Evolutionary conservation across 2,888 invertebrate species (phyloP).

Genomic region (Dryocosmus kuriphilus): DNA sequence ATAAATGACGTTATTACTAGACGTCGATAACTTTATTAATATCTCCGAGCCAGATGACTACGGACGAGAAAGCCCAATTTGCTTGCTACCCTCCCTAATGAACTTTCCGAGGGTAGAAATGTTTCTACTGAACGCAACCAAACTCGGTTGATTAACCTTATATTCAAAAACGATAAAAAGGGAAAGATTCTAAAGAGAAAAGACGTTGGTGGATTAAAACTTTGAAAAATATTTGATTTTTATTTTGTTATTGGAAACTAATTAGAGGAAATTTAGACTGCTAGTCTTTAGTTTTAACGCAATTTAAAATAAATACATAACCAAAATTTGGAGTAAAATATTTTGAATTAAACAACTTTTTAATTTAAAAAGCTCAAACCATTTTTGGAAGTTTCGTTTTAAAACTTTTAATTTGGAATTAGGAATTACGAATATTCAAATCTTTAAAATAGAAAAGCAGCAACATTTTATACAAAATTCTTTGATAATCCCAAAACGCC

Average conservation of each 20-base stretch:
- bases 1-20: slow-evolving; percentile 50
- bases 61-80: slow-evolving; percentile 34
- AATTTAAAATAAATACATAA: too few relatives aligned
- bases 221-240: background rate
- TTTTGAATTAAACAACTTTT: too few relatives aligned
- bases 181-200: background rate
- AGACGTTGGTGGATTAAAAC: background rate
- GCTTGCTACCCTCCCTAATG: slow-evolving; percentile 27
- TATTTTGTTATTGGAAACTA: background rate
- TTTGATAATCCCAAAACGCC: too few relatives aligned
- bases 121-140: slow-evolving; percentile 25
- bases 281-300: too few relatives aligned
- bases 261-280: background rate
- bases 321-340: too few relatives aligned
- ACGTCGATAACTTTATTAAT: slow-evolving; percentile 55
- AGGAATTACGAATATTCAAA: too few relatives aligned
- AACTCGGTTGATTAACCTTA: slow-evolving; percentile 17
- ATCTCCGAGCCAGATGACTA: slow-evolving; percentile 42
- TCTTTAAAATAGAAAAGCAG: too few relatives aligned
- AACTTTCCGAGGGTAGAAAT: slow-evolving; percentile 34
- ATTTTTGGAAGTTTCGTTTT: too few relatives aligned
- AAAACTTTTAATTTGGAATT: too few relatives aligned
- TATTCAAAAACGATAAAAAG: background rate
- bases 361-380: too few relatives aligned
- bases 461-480: too few relatives aligned